Conservation (phyloP, 2,797 vertebrate species). For the Danio albolineatus region DNA sequence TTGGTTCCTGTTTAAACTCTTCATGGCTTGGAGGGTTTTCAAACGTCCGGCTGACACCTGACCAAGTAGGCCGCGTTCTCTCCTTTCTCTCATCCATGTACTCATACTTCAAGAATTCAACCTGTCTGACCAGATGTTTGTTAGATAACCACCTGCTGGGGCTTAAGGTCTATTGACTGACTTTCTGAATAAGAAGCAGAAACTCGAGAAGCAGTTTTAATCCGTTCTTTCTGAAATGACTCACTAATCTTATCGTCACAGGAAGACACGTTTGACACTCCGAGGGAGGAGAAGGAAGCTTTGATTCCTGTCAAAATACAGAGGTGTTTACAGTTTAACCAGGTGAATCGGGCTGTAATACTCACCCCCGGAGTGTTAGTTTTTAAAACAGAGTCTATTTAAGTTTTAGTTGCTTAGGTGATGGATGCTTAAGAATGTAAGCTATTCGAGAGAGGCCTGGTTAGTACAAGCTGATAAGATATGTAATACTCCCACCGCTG, state of each 20-base stretch:
- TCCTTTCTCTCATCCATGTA: slow-evolving; percentile 9
- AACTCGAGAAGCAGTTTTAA: slow-evolving; percentile 13
- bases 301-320: neutral
- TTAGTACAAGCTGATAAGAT: slow-evolving; percentile 64
- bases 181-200: neutral
- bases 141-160: slow-evolving; percentile 15
- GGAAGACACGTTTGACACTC: slow-evolving; percentile 14
- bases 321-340: neutral
- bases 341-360: neutral
- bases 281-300: neutral
- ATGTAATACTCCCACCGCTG: slow-evolving; percentile 52
- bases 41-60: slow-evolving; percentile 16
- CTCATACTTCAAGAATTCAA: slow-evolving; percentile 37
- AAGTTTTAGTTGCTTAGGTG: slow-evolving; percentile 53
- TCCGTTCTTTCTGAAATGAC: neutral
- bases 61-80: neutral
- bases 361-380: neutral
- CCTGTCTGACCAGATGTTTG: slow-evolving; percentile 47
- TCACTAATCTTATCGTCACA: slow-evolving; percentile 4
- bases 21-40: neutral
- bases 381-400: slow-evolving; percentile 20
- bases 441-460: slow-evolving; percentile 65
- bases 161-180: neutral
- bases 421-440: slow-evolving; percentile 68
- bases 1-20: neutral